These are phyloP conservation scores for Brachyhypopomus occidentalis DNA, from an alignment of 2,113 vertebrate species.

Conservation along the genomic window DNA sequence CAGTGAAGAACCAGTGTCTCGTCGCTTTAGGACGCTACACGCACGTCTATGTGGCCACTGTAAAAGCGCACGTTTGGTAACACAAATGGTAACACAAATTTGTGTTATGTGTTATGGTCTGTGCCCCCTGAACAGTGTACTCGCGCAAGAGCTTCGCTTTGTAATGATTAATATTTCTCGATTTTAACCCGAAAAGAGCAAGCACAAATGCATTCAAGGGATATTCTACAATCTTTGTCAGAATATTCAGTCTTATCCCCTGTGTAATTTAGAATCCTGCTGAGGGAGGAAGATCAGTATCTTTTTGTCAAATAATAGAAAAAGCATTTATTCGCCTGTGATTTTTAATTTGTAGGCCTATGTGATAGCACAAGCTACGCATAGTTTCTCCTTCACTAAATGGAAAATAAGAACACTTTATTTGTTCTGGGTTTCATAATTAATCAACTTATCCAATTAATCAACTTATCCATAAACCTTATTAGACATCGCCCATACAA, in stretches of 20 bases:
- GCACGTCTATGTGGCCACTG: background rate
- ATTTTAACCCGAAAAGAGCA: background rate
- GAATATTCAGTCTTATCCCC: background rate
- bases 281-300: slow-evolving; percentile 33
- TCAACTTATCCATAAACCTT: slow-evolving; percentile 12
- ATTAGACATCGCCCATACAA: slow-evolving; percentile 5
- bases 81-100: too few species aligned
- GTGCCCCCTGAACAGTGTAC: background rate
- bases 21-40: background rate
- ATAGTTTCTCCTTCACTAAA: background rate
- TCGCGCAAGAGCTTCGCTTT: background rate
- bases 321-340: background rate
- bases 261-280: slow-evolving; percentile 2
- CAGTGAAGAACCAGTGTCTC: slow-evolving; percentile 26
- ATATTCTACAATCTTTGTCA: background rate
- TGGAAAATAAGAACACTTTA: background rate
- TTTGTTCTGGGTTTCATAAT: background rate
- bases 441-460: too few species aligned
- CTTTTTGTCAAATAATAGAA: slow-evolving; percentile 1
- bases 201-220: background rate
- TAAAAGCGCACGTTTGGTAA: background rate
- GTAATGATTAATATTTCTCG: background rate
- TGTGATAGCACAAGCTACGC: background rate
- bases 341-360: background rate
- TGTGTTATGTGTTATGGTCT: background rate